phyloP scores from a whole-genome alignment of 2,797 vertebrate genomes.

The Dicrostonyx torquatus region DNA sequence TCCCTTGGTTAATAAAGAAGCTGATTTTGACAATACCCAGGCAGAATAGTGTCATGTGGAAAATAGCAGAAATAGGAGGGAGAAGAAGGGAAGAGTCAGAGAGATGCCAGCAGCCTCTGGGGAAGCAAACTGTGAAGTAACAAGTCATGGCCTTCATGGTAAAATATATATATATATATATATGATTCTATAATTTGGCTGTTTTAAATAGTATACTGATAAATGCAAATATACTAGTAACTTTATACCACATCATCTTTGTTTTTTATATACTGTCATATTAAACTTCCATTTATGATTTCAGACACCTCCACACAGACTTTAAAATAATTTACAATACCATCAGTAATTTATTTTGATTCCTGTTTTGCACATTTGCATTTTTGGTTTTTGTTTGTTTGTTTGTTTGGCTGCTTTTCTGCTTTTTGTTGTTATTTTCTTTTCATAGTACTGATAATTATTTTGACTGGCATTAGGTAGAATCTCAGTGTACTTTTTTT shows the following conservation, averaged over 20 bases:
- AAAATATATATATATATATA: too few relatives aligned
- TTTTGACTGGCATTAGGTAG: neutral
- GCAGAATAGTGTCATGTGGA: too few relatives aligned
- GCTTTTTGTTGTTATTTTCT: too few relatives aligned
- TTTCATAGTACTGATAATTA: neutral
- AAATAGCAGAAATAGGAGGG: too few relatives aligned
- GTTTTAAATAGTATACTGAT: neutral
- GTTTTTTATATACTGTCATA: neutral
- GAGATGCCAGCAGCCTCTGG: too few relatives aligned
- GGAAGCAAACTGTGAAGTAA: too few relatives aligned
- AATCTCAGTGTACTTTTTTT: neutral
- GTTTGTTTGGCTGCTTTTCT: too few relatives aligned
- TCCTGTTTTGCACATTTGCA: neutral
- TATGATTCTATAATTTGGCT: neutral
- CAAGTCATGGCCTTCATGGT: too few relatives aligned
- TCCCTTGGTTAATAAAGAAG: too few relatives aligned
- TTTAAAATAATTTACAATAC: neutral
- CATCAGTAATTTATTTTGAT: neutral
- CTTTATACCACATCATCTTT: neutral
- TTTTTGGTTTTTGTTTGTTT: too few relatives aligned
- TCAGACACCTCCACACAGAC: neutral
- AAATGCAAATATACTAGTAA: neutral
- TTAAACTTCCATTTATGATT: neutral
- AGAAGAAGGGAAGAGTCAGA: too few relatives aligned
- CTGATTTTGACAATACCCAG: too few relatives aligned